Base-by-base conservation (phyloP, 2,797 vertebrate genomes). In the Poeciliopsis gracilis region DNA sequence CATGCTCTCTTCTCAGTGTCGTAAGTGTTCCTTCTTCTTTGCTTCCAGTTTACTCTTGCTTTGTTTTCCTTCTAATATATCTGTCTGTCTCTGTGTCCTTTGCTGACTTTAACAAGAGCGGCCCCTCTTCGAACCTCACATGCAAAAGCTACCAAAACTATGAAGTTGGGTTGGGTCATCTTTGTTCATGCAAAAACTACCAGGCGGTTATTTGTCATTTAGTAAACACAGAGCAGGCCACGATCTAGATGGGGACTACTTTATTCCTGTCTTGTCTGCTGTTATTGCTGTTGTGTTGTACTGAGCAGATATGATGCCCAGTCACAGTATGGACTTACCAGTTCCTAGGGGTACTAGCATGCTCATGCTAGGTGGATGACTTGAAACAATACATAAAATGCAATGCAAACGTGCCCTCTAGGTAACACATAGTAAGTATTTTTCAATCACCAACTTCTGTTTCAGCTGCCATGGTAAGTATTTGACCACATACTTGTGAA, bases 281-380 rank as follows among this genome's bases (percentile, higher is more conserved):
- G 94, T 95, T 95, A 93, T 91, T 96, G 95, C 96, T 96, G 92
- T 96, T 96, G 94, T 91, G 93, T 92, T 94, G 93, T 91, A 93
- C 94, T 95, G 94, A 95, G 95, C 95, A 94, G 92, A 93, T 91
- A 90, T 94, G 93, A 93, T 94, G 95, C 95, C 94, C 95, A 96
- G 94, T 95, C 92, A 95, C 95, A 96, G 95, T 97, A 96, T 96
- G 95, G 96, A 97, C 95, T 97, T 95, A 95, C 95, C 96, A 97
- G 96, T 97, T 94, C 95, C 91, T 96, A 96, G 95, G 90, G 91
- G 96, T 96, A 96, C 85, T 86, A 96, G 96, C 95, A 95, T 96
- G 84, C 92, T 92, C 75, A 83, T 94, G 94, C 94, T 93, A 84
- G 82, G 72, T 88, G 89, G 87, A 79, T 87, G 73, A 81, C 78